A percentile compares a stretch with the other conserved stretches of the same genome.
Conservation (phyloP, 2,113 vertebrate species). For the Pachypanchax playfairii region DNA sequence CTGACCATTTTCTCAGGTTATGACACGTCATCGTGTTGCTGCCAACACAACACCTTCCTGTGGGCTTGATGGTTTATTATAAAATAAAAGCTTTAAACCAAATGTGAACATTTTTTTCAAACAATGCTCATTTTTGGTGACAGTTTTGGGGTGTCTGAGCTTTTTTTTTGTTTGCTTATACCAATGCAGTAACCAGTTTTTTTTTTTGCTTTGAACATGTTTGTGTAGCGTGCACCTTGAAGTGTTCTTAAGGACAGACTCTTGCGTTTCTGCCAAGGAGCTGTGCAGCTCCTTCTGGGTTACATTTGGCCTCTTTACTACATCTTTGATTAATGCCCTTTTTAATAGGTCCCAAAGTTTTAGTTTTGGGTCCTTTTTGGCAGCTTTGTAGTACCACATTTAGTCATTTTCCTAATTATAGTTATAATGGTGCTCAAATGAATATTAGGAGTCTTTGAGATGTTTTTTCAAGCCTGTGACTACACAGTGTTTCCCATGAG, state of each 20-base stretch:
- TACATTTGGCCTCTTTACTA: background rate
- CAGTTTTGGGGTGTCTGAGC: no score
- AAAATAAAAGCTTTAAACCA: background rate
- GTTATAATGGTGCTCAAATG: background rate
- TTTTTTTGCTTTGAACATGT: background rate
- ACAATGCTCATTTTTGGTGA: background rate
- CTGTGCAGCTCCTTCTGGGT: background rate
- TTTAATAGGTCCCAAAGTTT: background rate
- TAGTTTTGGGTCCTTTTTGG: background rate
- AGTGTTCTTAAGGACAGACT: background rate
- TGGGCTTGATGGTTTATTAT: background rate
- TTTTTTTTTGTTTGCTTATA: no score
- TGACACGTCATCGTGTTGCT: background rate
- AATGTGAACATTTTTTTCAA: background rate
- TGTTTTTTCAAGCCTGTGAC: background rate
- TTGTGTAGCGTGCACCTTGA: background rate
- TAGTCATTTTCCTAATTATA: background rate
- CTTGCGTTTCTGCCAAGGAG: background rate
- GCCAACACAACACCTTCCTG: background rate
- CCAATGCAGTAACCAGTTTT: no score
- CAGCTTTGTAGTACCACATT: background rate
- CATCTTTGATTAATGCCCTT: background rate
- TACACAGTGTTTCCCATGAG: background rate
- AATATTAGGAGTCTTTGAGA: background rate
- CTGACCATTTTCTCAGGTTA: background rate